These are phyloP conservation scores for Drosophila navojoa DNA, from an alignment of 1,140 invertebrate species.

Conservation along the genomic window DNA sequence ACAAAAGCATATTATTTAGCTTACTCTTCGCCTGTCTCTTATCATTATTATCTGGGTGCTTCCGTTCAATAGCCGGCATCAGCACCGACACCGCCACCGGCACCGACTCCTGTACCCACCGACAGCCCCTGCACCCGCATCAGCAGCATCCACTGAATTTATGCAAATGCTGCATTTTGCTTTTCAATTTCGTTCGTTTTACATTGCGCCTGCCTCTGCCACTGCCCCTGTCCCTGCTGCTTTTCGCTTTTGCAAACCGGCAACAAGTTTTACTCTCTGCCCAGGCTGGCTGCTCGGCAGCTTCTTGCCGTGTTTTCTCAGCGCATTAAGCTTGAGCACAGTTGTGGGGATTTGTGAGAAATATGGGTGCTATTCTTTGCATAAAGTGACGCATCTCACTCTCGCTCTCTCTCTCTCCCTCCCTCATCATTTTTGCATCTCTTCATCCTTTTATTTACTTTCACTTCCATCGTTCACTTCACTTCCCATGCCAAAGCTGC, in stretches of 20 bases:
- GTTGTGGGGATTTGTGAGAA: constrained; percentile 59
- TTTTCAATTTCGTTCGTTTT: constrained; percentile 71
- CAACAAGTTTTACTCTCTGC: constrained; percentile 61
- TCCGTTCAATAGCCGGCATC: constrained; percentile 61
- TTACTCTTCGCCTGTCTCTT: constrained; percentile 28
- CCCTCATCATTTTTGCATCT: neutral
- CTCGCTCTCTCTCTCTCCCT: neutral
- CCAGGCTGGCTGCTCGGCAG: constrained; percentile 33
- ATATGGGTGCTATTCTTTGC: constrained; percentile 74
- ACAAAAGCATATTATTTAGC: constrained; percentile 59
- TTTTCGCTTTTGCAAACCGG: constrained; percentile 26
- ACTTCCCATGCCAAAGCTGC: constrained; percentile 61
- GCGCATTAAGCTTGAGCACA: constrained; percentile 57
- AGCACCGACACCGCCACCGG: neutral
- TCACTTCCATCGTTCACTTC: constrained; percentile 40
- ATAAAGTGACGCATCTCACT: constrained; percentile 51
- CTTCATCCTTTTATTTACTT: constrained; percentile 61
- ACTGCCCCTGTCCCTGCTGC: neutral
- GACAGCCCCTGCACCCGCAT: neutral
- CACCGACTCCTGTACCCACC: neutral
- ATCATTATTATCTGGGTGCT: constrained; percentile 66
- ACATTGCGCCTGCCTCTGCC: constrained; percentile 48
- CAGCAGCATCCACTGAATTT: constrained; percentile 51
- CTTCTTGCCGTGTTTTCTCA: constrained; percentile 69
- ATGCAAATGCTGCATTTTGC: constrained; percentile 75